These are phyloP conservation scores for Thamnaconus septentrionalis DNA, from an alignment of 2,113 vertebrate species.

Conservation along the genomic window DNA sequence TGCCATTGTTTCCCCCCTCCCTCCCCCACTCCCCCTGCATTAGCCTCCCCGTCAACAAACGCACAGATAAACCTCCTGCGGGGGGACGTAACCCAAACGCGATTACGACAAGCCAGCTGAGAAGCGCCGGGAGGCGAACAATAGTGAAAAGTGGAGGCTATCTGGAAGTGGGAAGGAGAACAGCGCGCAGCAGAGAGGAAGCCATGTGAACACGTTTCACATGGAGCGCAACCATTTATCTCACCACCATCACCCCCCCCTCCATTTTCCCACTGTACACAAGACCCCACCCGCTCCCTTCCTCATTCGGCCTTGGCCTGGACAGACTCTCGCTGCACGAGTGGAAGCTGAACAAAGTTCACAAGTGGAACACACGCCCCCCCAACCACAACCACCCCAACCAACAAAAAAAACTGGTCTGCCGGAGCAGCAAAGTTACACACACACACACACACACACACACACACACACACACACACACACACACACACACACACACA, in stretches of 20 bases:
- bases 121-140: conserved; percentile 40
- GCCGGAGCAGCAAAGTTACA: no score
- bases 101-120: conserved; percentile 25
- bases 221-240: conserved; percentile 46
- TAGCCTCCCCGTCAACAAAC: conserved; percentile 47
- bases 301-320: conserved; percentile 47
- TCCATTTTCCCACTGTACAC: conserved; percentile 36
- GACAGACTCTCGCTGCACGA: conserved; percentile 28
- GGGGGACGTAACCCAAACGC: conserved; percentile 54
- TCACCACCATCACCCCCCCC: conserved; percentile 2
- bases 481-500: no score
- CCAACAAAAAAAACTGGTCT: background rate
- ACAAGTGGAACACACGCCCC: conserved; percentile 35
- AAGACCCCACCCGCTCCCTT: conserved; percentile 43
- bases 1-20: conserved; percentile 42
- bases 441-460: no score
- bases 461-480: no score
- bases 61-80: conserved; percentile 24
- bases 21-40: conserved; percentile 29
- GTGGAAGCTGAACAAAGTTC: conserved; percentile 40
- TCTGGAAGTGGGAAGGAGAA: conserved; percentile 23
- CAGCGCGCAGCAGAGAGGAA: conserved; percentile 34
- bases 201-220: conserved; percentile 54
- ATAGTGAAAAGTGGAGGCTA: conserved; percentile 34
- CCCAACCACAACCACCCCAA: conserved; percentile 28